Percentiles rank a stretch among this genome's conserved stretches.
phyloP scores from a whole-genome alignment of 2,888 invertebrate species.

The Melieria omissa region DNA sequence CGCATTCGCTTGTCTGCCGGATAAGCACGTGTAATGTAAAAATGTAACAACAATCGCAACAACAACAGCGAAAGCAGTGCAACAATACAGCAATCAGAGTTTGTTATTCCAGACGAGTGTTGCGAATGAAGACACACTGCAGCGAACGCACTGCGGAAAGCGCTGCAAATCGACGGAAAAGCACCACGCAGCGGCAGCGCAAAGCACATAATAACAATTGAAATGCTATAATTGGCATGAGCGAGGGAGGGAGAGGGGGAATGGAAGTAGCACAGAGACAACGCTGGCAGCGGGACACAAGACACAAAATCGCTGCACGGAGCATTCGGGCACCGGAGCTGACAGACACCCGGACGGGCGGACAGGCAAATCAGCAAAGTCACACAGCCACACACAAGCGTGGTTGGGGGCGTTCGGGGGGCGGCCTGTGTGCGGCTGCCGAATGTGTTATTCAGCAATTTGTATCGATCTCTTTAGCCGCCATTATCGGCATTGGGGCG shows the following conservation, averaged over 20 bases:
- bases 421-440: not conserved
- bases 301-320: not conserved
- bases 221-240: not conserved
- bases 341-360: not conserved
- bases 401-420: not conserved
- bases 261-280: not conserved
- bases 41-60: not conserved
- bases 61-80: not conserved
- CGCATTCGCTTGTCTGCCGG: no score
- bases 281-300: conserved; percentile 7
- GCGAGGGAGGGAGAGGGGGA: not conserved
- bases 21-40: no score
- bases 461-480: no score
- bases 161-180: no score
- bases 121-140: conserved; percentile 27
- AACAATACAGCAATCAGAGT: conserved; percentile 20
- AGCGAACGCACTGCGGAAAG: not conserved
- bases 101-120: conserved; percentile 31
- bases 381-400: not conserved
- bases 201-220: not conserved
- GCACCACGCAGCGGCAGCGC: no score
- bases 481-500: no score
- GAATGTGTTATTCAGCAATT: no score
- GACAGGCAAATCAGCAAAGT: not conserved
- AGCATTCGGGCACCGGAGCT: not conserved